These are phyloP conservation scores for Tetraneura akinire DNA, from an alignment of 1,140 invertebrate genomes.

Conservation along the genomic window DNA sequence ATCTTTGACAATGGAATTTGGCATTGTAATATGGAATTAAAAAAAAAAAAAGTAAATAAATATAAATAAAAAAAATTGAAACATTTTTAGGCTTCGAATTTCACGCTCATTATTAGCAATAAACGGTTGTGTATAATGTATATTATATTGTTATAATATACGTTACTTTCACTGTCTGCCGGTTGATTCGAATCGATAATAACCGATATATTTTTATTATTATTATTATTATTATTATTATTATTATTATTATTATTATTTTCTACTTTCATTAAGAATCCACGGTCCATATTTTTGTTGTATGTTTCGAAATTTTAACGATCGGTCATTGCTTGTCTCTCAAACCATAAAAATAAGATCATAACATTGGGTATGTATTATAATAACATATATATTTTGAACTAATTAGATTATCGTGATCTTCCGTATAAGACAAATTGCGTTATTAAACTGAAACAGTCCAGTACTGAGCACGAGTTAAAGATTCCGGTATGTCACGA, in stretches of 20 bases:
- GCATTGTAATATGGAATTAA: constrained; percentile 15
- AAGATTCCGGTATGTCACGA: constrained; percentile 42
- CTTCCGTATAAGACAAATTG: constrained; percentile 32
- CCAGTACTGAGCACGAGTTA: constrained; percentile 11
- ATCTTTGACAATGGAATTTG: constrained; percentile 43
- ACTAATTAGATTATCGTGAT: constrained; percentile 46
- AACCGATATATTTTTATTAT: constrained; percentile 15
- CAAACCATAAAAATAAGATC: not conserved
- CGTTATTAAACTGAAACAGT: constrained; percentile 28
- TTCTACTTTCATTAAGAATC: not conserved
- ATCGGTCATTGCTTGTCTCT: not conserved
- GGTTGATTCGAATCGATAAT: constrained; percentile 16
- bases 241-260: too few relatives aligned
- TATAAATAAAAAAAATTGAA: constrained; percentile 30
- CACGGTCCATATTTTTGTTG: not conserved
- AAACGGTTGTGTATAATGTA: constrained; percentile 9
- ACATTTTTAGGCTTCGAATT: constrained; percentile 13
- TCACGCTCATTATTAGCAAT: constrained; percentile 31
- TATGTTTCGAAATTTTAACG: constrained; percentile 11
- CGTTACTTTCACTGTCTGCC: constrained; percentile 20
- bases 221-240: too few relatives aligned
- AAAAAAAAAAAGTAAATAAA: not conserved
- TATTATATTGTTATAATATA: not conserved
- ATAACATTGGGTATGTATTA: too few relatives aligned
- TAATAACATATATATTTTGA: not conserved